phyloP scores from a whole-genome alignment of 2,888 invertebrate species.

The Drosophila emarginata region DNA sequence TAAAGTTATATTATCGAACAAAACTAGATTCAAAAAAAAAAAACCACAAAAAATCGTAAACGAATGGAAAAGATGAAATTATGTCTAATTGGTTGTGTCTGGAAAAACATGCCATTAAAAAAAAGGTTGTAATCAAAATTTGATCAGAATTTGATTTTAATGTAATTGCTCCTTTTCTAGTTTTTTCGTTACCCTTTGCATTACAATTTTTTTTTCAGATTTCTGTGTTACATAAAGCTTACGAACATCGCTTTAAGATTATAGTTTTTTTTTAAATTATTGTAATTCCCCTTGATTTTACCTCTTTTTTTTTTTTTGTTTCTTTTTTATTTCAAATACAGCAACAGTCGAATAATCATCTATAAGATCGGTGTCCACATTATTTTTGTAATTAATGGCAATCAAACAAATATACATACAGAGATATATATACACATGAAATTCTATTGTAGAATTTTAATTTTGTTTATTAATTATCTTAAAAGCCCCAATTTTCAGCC shows the following conservation, averaged over 20 bases:
- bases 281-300: constrained; percentile 19
- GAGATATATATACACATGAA: constrained; percentile 11
- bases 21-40: constrained; percentile 14
- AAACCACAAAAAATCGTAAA: constrained; percentile 17
- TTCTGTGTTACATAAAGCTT: too few species aligned
- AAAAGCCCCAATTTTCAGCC: constrained; percentile 30
- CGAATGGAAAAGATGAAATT: not conserved
- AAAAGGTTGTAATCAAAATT: not conserved
- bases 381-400: constrained; percentile 5
- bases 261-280: not conserved
- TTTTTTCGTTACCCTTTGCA: not conserved
- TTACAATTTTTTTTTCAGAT: too few species aligned
- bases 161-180: not conserved
- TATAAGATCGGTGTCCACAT: constrained; percentile 44
- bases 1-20: constrained; percentile 62
- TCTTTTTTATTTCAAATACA: constrained; percentile 52
- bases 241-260: not conserved
- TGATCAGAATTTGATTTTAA: not conserved
- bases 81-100: not conserved
- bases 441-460: constrained; percentile 18
- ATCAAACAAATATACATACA: constrained; percentile 17
- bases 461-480: constrained; percentile 53
- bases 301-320: constrained; percentile 31
- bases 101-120: not conserved
- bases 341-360: constrained; percentile 63